These are phyloP conservation scores for Campoletis raptor DNA, from an alignment of 2,888 invertebrate species.

Conservation along the genomic window DNA sequence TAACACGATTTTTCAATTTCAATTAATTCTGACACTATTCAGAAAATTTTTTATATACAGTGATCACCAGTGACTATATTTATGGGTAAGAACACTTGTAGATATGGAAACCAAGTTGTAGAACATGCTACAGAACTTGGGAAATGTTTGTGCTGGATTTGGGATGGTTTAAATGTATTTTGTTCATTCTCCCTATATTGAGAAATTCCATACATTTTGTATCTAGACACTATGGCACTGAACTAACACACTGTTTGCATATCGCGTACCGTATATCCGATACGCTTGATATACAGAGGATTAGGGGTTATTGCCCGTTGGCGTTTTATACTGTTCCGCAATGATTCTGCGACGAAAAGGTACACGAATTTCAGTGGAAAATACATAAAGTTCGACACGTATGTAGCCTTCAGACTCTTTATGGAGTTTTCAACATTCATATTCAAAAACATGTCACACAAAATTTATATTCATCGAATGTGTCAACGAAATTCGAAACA, in stretches of 20 bases:
- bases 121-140: slow-evolving; percentile 61
- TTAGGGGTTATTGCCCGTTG: slow-evolving; percentile 21
- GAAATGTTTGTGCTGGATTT: slow-evolving; percentile 71
- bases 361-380: slow-evolving; percentile 28
- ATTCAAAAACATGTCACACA: background rate
- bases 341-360: slow-evolving; percentile 28
- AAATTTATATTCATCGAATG: background rate
- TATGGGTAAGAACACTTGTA: background rate
- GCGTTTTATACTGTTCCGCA: slow-evolving; percentile 9
- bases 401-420: background rate
- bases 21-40: background rate
- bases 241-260: slow-evolving; percentile 25
- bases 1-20: background rate
- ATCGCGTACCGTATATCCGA: slow-evolving; percentile 2
- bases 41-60: background rate
- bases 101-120: slow-evolving; percentile 16
- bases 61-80: background rate
- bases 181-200: background rate
- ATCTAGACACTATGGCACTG: background rate
- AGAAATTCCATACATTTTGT: slow-evolving; percentile 15
- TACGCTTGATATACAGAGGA: slow-evolving; percentile 13
- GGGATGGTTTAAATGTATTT: slow-evolving; percentile 50
- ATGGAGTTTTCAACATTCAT: background rate
- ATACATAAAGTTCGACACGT: background rate
- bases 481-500: background rate